Evolutionary conservation across 2,888 invertebrate genomes (phyloP), one percentile per base, ranked within the genome.

Genomic region (Parascotia fuliginaria): DNA sequence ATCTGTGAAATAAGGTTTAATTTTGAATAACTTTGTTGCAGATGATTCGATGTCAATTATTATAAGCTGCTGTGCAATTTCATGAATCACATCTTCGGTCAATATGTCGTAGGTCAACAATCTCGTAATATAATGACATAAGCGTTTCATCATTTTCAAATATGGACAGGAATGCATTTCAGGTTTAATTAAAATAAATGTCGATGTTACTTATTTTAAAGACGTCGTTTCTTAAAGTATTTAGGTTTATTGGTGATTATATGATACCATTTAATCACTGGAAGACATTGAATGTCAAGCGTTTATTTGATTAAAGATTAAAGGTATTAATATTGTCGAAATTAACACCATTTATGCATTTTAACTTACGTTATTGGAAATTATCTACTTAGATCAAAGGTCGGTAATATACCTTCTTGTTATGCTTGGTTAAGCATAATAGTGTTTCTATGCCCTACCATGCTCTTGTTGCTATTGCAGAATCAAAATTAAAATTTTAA

Each of bases 21-120:
- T 29, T 16, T 54, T 1, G 3, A 1, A 1, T 6, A n/a, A 14
- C 5, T 14, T 9, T 5, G 19, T 11, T n/a, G 32, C 9, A 11
- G 29, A 32, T 15, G 24, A 5, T 19, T 3, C 5, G 19, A 19
- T 3, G 19, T 5, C 19, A 19, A 19, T 9, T 6, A 24, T 3
- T 3, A 28, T 45, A 19, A 14, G 11, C 13, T 27, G 15, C 9
- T 24, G 29, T 38, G 24, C 27, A 42, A 38, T 36, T 15, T 55
- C 11, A 16, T 62, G 63, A 70, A 40, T 72, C 62, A 70, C 38
- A 15, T 44, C 29, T 52, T 60, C 42, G 48, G 41, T 46, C 41
- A 44, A 51, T 50, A 73, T 60, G 73, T 65, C 74, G 57, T 65
- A 78, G 78, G 75, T 80, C 75, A 75, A 45, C 54, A 59, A 32